A percentile compares a stretch with the other conserved stretches of the same genome.
Conservation (phyloP, 2,888 invertebrate genomes). For the Epinotia bilunana region DNA sequence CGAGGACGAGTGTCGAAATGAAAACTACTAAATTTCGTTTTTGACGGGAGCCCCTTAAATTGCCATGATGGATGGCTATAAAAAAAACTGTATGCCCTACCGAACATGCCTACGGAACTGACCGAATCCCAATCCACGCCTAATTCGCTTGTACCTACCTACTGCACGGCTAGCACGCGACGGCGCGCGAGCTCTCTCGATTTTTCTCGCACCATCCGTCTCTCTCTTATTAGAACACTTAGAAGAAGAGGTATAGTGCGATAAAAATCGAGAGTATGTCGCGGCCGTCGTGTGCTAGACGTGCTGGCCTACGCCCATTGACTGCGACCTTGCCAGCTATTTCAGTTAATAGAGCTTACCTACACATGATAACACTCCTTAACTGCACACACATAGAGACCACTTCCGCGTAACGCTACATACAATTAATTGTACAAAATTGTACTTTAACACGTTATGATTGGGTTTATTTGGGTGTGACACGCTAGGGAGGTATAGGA, state of each 20-base stretch:
- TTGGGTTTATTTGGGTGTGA: slow-evolving; percentile 7
- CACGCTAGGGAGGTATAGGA: neutral
- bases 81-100: too few relatives aligned
- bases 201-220: too few relatives aligned
- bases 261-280: too few relatives aligned
- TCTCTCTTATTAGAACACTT: too few relatives aligned
- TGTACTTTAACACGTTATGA: neutral
- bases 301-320: slow-evolving; percentile 39
- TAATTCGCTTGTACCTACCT: slow-evolving; percentile 5
- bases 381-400: slow-evolving; percentile 1
- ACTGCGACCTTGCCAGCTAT: slow-evolving; percentile 42
- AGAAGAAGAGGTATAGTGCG: too few relatives aligned
- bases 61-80: too few relatives aligned
- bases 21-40: too few relatives aligned
- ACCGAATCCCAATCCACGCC: slow-evolving; percentile 13
- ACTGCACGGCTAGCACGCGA: too few relatives aligned
- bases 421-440: slow-evolving; percentile 11
- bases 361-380: slow-evolving; percentile 9
- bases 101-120: neutral
- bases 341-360: slow-evolving; percentile 39
- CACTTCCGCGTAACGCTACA: neutral
- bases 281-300: too few relatives aligned
- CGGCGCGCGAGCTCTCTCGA: too few relatives aligned
- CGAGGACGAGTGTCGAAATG: too few relatives aligned
- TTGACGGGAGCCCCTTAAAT: too few relatives aligned